Percentiles rank a stretch among this genome's conserved stretches.
Conservation (phyloP, 2,113 vertebrate genomes). For the Cryptomyrus ogoouensis region DNA sequence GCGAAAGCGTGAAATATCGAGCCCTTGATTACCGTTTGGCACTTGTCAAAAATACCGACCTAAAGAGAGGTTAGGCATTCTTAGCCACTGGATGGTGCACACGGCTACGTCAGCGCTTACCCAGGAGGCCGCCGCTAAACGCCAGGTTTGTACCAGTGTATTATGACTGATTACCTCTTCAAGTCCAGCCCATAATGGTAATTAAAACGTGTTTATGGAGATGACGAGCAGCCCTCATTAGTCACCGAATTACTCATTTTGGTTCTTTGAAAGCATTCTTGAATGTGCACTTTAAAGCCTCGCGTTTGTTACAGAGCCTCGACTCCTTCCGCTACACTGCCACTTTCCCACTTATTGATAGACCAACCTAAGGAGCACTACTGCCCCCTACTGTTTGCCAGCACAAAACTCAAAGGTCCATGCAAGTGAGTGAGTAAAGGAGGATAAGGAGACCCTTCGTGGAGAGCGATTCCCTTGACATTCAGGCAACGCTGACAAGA, state of each 20-base stretch:
- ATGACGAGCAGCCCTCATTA: background rate
- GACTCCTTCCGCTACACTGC: background rate
- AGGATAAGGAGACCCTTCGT: background rate
- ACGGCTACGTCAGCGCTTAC: background rate
- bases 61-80: background rate
- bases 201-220: slow-evolving; percentile 3
- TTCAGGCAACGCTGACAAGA: background rate
- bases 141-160: background rate
- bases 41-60: background rate
- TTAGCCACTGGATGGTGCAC: background rate
- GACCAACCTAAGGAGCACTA: background rate
- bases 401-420: background rate
- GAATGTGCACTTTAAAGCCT: background rate
- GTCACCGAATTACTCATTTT: slow-evolving; percentile 4
- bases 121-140: background rate
- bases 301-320: background rate
- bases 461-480: background rate
- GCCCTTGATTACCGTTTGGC: background rate
- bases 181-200: background rate
- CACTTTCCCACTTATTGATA: background rate
- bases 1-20: background rate
- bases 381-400: slow-evolving; percentile 13
- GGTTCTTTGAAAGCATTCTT: background rate
- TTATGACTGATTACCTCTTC: background rate
- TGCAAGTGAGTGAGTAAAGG: background rate